Evolutionary conservation across 53 echinoderm and acorn worm species (phyloP).

Genomic region (Echinometra lucunter): DNA sequence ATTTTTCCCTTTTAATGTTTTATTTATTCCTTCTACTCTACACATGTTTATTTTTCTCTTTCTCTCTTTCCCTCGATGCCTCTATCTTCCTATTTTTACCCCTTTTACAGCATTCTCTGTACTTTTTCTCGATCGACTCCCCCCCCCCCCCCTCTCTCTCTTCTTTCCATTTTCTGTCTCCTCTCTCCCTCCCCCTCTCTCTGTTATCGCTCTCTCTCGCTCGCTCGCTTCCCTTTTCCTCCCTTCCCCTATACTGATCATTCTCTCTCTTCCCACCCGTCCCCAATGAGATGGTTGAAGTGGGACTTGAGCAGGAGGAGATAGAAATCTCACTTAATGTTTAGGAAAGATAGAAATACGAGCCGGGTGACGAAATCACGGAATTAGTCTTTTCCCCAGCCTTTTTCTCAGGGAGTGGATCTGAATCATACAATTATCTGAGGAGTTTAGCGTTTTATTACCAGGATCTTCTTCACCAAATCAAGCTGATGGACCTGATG

Average conservation of each 20-base stretch:
- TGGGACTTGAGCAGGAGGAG: not conserved
- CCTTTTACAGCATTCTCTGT: too few relatives aligned
- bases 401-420: not conserved
- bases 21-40: too few relatives aligned
- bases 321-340: constrained; percentile 35
- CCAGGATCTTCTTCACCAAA: too few relatives aligned
- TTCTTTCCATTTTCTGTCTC: not conserved
- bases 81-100: not conserved
- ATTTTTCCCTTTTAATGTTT: not conserved
- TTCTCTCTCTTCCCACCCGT: not conserved
- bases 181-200: not conserved
- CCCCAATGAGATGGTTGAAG: not conserved
- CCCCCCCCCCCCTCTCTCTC: not conserved
- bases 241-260: not conserved
- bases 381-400: not conserved
- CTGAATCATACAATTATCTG: not conserved
- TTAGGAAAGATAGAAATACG: constrained; percentile 2
- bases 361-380: not conserved
- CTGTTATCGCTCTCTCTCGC: constrained; percentile 3
- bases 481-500: too few relatives aligned
- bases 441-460: not conserved
- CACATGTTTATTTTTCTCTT: not conserved
- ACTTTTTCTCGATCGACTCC: too few relatives aligned
- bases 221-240: too few relatives aligned
- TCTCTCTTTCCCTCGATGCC: not conserved